Conservation (phyloP, 2,113 vertebrate species). For the Laticauda colubrina region DNA sequence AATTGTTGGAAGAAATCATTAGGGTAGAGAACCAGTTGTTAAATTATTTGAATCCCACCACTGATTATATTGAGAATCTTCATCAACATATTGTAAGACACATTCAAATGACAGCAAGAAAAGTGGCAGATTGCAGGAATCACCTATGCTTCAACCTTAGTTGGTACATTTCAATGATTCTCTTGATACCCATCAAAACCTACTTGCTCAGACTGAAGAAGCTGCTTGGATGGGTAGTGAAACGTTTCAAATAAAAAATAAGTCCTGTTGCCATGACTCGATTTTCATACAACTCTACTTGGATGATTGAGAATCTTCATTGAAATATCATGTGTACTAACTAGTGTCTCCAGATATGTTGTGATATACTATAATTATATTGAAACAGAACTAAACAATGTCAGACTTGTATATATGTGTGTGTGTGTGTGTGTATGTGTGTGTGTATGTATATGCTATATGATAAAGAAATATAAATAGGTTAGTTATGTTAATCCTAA, state of each 20-base stretch:
- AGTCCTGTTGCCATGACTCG: not conserved
- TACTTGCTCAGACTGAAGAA: not conserved
- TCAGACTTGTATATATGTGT: not conserved
- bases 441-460: no score
- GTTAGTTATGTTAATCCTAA: not conserved
- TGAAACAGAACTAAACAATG: not conserved
- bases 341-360: not conserved
- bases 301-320: not conserved
- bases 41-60: no score
- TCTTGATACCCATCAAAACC: not conserved
- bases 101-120: no score
- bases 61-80: no score
- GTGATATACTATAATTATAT: not conserved
- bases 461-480: not conserved
- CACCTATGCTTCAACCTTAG: not conserved
- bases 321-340: not conserved
- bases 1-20: no score
- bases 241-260: not conserved
- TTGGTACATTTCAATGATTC: not conserved
- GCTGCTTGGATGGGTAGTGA: not conserved
- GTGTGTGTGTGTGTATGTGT: no score
- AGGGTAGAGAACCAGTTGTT: no score
- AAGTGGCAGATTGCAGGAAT: not conserved
- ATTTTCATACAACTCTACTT: not conserved
- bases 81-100: no score